Percentiles rank a stretch among this genome's conserved stretches.
phyloP scores from a whole-genome alignment of 2,888 invertebrate genomes.

The Gryllus longicercus region DNA sequence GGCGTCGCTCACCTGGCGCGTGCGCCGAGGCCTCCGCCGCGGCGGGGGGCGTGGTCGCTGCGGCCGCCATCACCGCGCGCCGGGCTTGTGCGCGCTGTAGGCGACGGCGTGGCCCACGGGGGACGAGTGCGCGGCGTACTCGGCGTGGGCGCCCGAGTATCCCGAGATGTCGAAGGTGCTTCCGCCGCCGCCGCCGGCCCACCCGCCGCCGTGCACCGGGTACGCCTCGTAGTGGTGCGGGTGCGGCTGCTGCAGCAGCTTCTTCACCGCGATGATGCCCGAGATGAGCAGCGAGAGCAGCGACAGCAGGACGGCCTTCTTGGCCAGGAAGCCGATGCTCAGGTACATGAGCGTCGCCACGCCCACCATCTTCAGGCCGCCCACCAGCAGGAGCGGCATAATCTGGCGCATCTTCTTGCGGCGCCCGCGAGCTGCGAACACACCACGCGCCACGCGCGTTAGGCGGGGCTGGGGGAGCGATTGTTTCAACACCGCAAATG shows the following conservation, averaged over 20 bases:
- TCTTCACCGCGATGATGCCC: slow-evolving; percentile 3
- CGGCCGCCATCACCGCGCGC: background rate
- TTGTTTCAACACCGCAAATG: too few relatives aligned
- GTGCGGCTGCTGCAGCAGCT: background rate
- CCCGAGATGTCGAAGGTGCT: background rate
- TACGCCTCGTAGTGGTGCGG: background rate
- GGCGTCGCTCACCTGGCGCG: too few relatives aligned
- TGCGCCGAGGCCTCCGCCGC: too few relatives aligned
- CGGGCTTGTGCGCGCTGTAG: slow-evolving; percentile 24
- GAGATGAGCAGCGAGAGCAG: background rate
- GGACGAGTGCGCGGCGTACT: background rate
- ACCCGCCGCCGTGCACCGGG: background rate
- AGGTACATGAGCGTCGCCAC: background rate
- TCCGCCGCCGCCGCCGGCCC: background rate
- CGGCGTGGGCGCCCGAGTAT: background rate
- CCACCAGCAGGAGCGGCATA: background rate
- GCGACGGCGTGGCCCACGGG: slow-evolving; percentile 19
- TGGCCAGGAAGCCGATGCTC: background rate
- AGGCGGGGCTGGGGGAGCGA: too few relatives aligned
- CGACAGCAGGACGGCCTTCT: slow-evolving; percentile 9
- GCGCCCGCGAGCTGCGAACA: background rate
- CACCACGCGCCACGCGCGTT: too few relatives aligned
- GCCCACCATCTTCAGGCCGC: slow-evolving; percentile 1
- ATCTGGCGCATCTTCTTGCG: slow-evolving; percentile 12
- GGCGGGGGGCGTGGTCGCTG: background rate